These are phyloP conservation scores for Machimus atricapillus DNA, from an alignment of 2,888 invertebrate genomes.

Conservation along the genomic window DNA sequence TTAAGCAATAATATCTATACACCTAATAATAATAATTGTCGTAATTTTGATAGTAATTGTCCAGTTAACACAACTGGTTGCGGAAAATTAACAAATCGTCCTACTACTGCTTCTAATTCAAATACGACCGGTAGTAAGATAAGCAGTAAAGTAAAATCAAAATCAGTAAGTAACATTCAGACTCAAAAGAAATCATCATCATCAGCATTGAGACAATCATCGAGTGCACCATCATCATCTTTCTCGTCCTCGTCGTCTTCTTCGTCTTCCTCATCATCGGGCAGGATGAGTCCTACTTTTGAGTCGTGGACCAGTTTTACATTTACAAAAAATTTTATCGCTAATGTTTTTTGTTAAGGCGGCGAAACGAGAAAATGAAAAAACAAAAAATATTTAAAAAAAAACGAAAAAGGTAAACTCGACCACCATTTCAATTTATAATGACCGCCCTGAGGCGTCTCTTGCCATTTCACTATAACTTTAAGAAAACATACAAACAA, in stretches of 20 bases:
- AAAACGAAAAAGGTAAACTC: too few relatives aligned
- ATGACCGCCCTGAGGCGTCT: not conserved
- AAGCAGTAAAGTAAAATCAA: not conserved
- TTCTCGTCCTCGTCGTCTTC: slow-evolving; percentile 46
- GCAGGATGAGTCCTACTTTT: slow-evolving; percentile 58
- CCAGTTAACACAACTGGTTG: not conserved
- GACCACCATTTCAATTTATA: not conserved
- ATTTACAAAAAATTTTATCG: slow-evolving; percentile 61
- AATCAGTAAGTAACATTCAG: not conserved
- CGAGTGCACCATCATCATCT: not conserved
- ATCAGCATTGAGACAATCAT: slow-evolving; percentile 31
- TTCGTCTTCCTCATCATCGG: too few relatives aligned
- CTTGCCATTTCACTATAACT: not conserved
- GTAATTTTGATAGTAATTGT: slow-evolving; percentile 7
- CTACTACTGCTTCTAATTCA: not conserved
- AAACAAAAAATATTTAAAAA: too few relatives aligned
- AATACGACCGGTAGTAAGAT: not conserved
- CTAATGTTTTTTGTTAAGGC: slow-evolving; percentile 60
- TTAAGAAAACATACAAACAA: not conserved
- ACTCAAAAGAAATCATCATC: not conserved
- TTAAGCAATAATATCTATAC: not conserved
- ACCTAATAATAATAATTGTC: not conserved
- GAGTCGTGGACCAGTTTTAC: slow-evolving; percentile 62
- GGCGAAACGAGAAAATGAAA: not conserved
- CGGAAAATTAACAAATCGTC: not conserved